Base-by-base conservation (phyloP, 2,113 vertebrate species). In the Tamias sibiricus region DNA sequence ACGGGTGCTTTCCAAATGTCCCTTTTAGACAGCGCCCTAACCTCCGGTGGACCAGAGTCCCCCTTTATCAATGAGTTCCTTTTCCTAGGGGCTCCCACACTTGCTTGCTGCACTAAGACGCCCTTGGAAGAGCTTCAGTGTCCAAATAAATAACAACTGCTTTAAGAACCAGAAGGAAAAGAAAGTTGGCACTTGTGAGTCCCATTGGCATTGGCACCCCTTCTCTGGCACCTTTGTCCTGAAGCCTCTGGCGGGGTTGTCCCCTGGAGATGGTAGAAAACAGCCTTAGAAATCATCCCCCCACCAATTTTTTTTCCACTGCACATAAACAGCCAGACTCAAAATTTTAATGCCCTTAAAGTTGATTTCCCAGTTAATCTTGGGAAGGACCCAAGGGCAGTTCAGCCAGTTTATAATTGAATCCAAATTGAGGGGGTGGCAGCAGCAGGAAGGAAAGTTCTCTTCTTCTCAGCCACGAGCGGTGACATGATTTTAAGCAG, bases 381-480 rank as follows among this genome's bases (percentile, higher is more conserved):
- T 97, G 95, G 91, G 94, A 87, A 91, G 71, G 68, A 93, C 87
- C 75, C 92, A 85, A 95, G 75, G 79, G 87, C 87, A 84, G 6
- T 26, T 62, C 85, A 74, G 83, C 87, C 92, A 94, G 12, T 92
- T 88, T 84, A 72, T 97, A 84, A 76, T 57, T 93, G 80, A 96
- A 35, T 86, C 71, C 71, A 72, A 92, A 87, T 94, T 57, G 35
- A 37, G 44, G n/a, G n/a, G 14, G 10, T 7, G 68, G 37, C 19
- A 13, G 14, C 44, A 87, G 94, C 22, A 77, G 52, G 87, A 88
- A 79, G 37, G 42, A 87, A 86, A 54, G 89, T 75, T 69, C 64
- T 24, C 3, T 44, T 24, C 3, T 40, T 32, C 77, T 95, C 62
- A 30, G 22, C 80, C 19, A 8, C 13, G 40, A 6, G n/a, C 57